phyloP scores from a whole-genome alignment of 2,888 invertebrate species.

The Heliconius cydno region DNA sequence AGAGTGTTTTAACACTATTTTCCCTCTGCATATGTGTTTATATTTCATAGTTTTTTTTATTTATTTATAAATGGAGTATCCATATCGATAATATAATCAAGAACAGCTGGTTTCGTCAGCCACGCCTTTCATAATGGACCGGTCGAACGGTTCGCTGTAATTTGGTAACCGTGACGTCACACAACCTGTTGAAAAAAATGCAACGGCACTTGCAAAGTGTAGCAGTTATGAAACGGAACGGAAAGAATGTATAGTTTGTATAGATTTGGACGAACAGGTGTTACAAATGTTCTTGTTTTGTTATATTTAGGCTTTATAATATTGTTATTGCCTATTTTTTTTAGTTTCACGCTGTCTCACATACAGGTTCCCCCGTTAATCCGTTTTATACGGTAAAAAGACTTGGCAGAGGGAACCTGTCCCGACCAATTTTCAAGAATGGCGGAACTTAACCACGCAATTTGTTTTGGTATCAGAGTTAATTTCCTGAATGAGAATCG shows the following conservation, averaged over 20 bases:
- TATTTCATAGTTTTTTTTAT: background rate
- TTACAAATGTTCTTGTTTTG: background rate
- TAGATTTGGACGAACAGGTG: background rate
- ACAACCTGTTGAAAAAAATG: constrained; percentile 32
- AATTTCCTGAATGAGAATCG: no score
- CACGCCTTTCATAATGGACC: constrained; percentile 44
- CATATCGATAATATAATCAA: constrained; percentile 12
- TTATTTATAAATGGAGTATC: background rate
- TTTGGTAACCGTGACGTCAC: constrained; percentile 40
- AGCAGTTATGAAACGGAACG: constrained; percentile 20
- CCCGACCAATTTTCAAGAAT: background rate
- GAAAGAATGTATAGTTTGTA: background rate
- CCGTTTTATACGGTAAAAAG: no score
- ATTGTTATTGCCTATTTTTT: background rate
- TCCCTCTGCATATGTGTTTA: background rate
- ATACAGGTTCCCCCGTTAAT: no score
- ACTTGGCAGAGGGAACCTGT: no score
- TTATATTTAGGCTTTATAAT: background rate
- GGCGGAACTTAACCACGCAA: background rate
- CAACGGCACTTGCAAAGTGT: constrained; percentile 20
- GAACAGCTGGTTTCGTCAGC: constrained; percentile 25
- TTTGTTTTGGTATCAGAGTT: background rate
- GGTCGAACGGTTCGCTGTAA: constrained; percentile 33
- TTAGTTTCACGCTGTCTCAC: background rate
- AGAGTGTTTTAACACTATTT: no score